Conservation (phyloP, 2,888 invertebrate species). For the Trichopria drosophilae region DNA sequence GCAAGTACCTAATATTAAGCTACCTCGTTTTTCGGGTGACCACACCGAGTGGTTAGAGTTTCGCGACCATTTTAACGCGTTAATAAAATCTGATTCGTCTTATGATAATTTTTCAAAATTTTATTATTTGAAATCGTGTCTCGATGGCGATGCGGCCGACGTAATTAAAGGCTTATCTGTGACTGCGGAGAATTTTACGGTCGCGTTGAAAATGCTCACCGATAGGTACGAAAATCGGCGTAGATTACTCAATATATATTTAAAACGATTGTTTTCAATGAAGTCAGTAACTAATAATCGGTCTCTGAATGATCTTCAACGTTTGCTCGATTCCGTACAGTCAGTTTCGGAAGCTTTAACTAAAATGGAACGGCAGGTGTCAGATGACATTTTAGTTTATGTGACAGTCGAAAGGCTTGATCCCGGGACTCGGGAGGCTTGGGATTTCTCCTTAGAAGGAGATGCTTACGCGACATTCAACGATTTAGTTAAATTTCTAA, state of each 20-base stretch:
- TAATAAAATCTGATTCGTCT: conserved; percentile 6
- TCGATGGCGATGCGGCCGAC: conserved; percentile 13
- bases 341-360: background rate
- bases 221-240: no score
- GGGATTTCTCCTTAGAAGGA: no score
- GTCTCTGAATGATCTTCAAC: no score
- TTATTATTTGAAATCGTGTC: conserved; percentile 14
- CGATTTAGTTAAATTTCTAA: no score
- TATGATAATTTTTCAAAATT: conserved; percentile 10
- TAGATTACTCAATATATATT: background rate
- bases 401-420: no score
- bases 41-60: conserved; percentile 8
- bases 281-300: background rate
- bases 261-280: conserved; percentile 2
- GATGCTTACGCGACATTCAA: no score
- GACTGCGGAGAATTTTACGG: conserved; percentile 4
- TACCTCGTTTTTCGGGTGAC: conserved; percentile 5
- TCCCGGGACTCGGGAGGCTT: no score
- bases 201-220: background rate
- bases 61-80: conserved; percentile 6
- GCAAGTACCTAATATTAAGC: no score
- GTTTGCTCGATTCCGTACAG: conserved; percentile 1
- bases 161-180: no score
- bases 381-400: no score
- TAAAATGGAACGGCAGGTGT: background rate